A percentile compares a stretch with the other conserved stretches of the same genome.
Evolutionary conservation across 1,140 invertebrate species (phyloP).

Genomic region (Paracyclopina nana): DNA sequence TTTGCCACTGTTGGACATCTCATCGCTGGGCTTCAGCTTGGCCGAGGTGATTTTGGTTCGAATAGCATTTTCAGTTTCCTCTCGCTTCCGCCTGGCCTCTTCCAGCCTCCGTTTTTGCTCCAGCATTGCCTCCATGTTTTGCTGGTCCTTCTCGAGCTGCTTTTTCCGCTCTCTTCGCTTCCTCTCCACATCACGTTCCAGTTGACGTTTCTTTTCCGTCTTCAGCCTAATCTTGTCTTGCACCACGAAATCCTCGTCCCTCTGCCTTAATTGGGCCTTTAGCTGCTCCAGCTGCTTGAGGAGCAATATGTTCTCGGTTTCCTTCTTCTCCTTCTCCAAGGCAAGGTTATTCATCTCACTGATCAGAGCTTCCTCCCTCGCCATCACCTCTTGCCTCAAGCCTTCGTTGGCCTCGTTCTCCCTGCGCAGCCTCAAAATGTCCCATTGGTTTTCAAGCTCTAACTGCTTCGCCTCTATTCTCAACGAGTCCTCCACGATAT

Average conservation of each 20-base stretch:
- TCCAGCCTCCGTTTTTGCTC: background rate
- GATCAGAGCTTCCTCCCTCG: background rate
- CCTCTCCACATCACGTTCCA: background rate
- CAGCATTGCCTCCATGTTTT: background rate
- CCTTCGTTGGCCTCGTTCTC: background rate
- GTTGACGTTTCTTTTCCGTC: background rate
- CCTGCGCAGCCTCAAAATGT: background rate
- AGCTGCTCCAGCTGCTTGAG: background rate
- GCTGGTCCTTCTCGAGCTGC: background rate
- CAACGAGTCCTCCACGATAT: background rate
- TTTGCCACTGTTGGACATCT: background rate
- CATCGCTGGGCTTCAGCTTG: background rate
- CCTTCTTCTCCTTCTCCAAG: background rate
- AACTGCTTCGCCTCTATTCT: background rate
- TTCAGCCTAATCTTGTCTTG: background rate
- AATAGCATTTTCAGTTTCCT: background rate
- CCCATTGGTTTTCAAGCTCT: background rate
- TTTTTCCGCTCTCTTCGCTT: background rate
- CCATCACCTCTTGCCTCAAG: background rate
- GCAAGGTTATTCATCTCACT: background rate
- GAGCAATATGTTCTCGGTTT: background rate
- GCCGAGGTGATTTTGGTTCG: background rate
- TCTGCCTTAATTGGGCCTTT: background rate
- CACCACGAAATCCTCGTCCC: background rate
- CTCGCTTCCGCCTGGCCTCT: background rate